Percentiles rank a stretch among this genome's conserved stretches.
These are phyloP conservation scores for Rhineura floridana DNA, from an alignment of 2,113 vertebrate species.

Conservation along the genomic window DNA sequence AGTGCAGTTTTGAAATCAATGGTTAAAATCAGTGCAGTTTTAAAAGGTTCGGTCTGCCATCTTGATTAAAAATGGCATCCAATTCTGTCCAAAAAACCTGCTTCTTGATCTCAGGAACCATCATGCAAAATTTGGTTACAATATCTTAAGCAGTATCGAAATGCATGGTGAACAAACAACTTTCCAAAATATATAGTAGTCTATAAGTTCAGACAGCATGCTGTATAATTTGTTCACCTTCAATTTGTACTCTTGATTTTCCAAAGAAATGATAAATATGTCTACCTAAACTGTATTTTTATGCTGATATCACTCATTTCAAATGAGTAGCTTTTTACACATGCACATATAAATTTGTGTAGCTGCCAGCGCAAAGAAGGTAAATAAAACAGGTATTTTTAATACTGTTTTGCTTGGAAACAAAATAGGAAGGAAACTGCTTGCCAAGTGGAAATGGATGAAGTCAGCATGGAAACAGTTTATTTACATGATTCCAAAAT, in stretches of 20 bases:
- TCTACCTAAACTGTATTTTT: background rate
- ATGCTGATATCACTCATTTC: background rate
- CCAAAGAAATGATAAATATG: background rate
- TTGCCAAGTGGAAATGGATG: constrained; percentile 46
- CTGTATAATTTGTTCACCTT: background rate
- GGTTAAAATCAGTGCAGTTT: too few relatives aligned
- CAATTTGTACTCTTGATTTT: background rate
- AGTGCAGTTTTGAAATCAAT: too few relatives aligned
- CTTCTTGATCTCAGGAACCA: too few relatives aligned
- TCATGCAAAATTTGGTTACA: too few relatives aligned
- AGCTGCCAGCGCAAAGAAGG: constrained; percentile 2
- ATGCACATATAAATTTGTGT: background rate
- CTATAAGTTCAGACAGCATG: background rate
- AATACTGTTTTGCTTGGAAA: constrained; percentile 17
- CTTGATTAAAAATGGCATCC: too few relatives aligned
- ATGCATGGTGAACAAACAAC: too few relatives aligned
- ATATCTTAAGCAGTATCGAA: too few relatives aligned
- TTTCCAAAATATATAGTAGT: too few relatives aligned
- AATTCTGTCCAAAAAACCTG: too few relatives aligned
- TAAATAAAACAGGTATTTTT: constrained; percentile 8
- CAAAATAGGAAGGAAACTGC: constrained; percentile 23
- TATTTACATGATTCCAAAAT: constrained; percentile 33
- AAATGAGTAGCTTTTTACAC: background rate
- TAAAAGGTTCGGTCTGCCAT: too few relatives aligned
- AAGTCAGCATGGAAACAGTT: constrained; percentile 29